Evolutionary conservation across 2,888 invertebrate species (phyloP), one percentile per base, ranked within the genome.

Genomic region (Polydrusus cervinus): DNA sequence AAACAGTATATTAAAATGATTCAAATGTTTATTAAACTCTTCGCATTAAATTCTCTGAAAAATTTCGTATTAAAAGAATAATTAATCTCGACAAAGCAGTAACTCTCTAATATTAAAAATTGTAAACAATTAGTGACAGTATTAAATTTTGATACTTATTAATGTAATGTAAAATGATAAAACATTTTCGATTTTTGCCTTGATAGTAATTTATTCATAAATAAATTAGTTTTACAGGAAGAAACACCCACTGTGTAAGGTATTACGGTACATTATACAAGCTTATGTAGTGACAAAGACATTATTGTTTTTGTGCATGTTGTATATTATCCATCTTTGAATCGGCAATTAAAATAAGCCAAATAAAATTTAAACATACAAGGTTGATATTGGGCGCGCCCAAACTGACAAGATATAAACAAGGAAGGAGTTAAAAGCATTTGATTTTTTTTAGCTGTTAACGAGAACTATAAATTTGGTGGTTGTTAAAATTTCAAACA

Each of bases 321-420:
- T 60, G 38, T 11, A 14, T 60, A 30, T 60, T 38, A 38, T 60
- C 38, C 57, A 60, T 60, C 57, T 16, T 53, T 60, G 11, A 38
- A 16, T 9, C n/a, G 38, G 14, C 14, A 60, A 38, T 60, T 64
- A 49, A 1, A 49, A 14, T 43, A 20, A 40, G 57, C 25, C 16
- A 40, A 61, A 64, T 25, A 49, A 64, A 30, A 34, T 47, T 34
- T 30, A 8, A 47, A 49, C 49, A 49, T 14, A 49, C 72, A 73
- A 73, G 73, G 73, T 40, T 62, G 49, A 38, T 53, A 62, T 64
- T 64, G 69, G 74, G 74, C 25, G 61, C 53, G 73, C 51, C 73
- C 53, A 61, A 68, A 68, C 47, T 30, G 25, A 10, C 45, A 30
- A n/a, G 43, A 47, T 51, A 60, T 38, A 14, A 61, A 73, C 34